Evolutionary conservation across 1,140 invertebrate species (phyloP).

Genomic region (Polypedilum vanderplanki): DNA sequence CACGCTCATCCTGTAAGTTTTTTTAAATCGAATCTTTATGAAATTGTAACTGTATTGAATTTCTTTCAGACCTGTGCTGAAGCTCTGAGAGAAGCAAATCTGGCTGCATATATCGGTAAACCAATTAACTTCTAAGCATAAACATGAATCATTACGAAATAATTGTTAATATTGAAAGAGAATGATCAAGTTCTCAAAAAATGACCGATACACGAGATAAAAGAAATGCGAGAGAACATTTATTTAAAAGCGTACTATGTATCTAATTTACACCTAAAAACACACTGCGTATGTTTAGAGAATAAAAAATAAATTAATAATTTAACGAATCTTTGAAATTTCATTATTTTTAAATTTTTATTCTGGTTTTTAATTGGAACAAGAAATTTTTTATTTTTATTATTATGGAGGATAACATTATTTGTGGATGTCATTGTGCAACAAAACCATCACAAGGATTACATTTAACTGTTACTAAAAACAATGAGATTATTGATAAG

Average conservation of each 20-base stretch:
- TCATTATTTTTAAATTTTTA: neutral
- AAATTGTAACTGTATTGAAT: constrained; percentile 16
- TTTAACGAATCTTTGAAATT: constrained; percentile 14
- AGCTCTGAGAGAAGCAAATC: constrained; percentile 93
- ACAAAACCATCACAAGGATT: too few species aligned
- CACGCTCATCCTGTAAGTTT: constrained; percentile 94
- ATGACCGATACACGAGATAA: neutral
- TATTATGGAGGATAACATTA: neutral
- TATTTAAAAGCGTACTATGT: neutral
- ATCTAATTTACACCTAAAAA: neutral
- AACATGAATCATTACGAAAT: neutral
- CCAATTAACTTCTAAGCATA: constrained; percentile 86
- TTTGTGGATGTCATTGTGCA: too few species aligned
- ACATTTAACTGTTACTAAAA: too few species aligned
- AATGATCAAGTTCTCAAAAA: neutral
- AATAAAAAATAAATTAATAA: constrained; percentile 15
- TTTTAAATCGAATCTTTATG: neutral
- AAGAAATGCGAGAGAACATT: neutral
- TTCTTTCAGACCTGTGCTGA: constrained; percentile 84
- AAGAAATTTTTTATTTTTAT: neutral
- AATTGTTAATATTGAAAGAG: neutral
- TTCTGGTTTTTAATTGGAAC: neutral
- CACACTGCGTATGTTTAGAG: neutral
- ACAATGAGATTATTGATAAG: too few species aligned
- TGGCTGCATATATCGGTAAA: constrained; percentile 93